Base-by-base conservation (phyloP, 2,797 vertebrate species). In the Hybognathus amarus region DNA sequence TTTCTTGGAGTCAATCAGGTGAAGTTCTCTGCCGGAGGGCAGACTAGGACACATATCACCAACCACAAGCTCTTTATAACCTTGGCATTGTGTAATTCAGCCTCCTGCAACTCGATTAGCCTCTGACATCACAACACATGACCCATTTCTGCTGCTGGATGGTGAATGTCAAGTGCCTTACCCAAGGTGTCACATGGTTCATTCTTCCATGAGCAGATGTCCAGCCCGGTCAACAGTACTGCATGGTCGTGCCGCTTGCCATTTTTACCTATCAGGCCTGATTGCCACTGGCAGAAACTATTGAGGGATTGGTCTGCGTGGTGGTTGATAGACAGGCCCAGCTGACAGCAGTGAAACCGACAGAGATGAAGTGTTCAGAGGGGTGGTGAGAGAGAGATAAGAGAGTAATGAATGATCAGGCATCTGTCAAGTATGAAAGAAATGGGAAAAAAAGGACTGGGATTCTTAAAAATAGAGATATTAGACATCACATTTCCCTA, bases 201-300 rank as follows among this genome's bases (percentile, higher is more conserved):
- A 12, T 99, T 99, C 91, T 99, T 99, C 98, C 98, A 99, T 22
- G 98, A 99, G 90, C 98, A 99, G 90, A 99, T 99, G 93, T 99
- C 98, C 77, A 99, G 93, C 27, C 98, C 98, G 0, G 98, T 99
- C 82, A 99, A 97, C 33, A 99, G 93, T 85, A 99, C 94, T 64
- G 98, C 98, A 0, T 99, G 98, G 90, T 99, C 98, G 0, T 99
- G 98, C 8, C 97, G 95, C 90, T 97, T 98, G 17, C 97, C 97
- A 0, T 96, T 96, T 93, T 97, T 98, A 54, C 97, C 97, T 30
- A 95, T 87, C 61, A 99, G 94, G 47, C 97, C 96, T 0, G 98
- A 98, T 27, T 99, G 98, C 98, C 98, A 99, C 89, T 99, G 98
- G 83, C 98, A 99, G 91, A 99, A 99, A 78, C 97, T 99, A 90